Evolutionary conservation across 2,797 vertebrate genomes (phyloP), one percentile per base, ranked within the genome.

Genomic region (Fundulus diaphanus): DNA sequence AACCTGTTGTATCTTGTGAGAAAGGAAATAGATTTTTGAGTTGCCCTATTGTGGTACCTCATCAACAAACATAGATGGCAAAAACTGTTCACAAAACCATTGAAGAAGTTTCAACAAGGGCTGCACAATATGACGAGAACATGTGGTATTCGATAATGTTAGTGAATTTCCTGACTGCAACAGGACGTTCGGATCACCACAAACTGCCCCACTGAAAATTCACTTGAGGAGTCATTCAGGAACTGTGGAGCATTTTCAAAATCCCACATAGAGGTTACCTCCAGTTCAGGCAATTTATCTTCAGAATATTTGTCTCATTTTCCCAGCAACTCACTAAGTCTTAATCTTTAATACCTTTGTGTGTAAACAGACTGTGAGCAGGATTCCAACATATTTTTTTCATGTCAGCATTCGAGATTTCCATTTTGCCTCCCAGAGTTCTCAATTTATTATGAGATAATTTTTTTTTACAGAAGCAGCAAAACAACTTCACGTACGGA

Each of bases 211-310:
- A 7, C 29, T 33, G 29, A 33, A 42, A 59, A 33, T 59, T 13
- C 56, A 20, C 56, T 29, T 33, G 29, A 20, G 56, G 29, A 29
- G 31, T 59, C 29, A 33, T 59, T 33, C 33, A 18, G 16, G 16
- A 65, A 11, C 29, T 31, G 74, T 54, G 48, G 65, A 70, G 40
- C 37, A 22, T 40, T 40, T 63, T 65, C 8, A 6, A 65, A 40
- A 65, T 65, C 33, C 61, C 61, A 40, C 61, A 65, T 8, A 49
- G 56, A n/a, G n/a, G n/a, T n/a, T n/a, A n/a, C n/a, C n/a, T n/a
- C n/a, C n/a, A n/a, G n/a, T n/a, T n/a, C n/a, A n/a, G 20, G 31
- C 31, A 12, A 63, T 63, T 63, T 63, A 63, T 63, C 33, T 63
- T 37, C 35, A 54, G 12, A 24, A 22, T 48, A 51, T 40, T 37